Evolutionary conservation across 2,113 vertebrate genomes (phyloP), one percentile per base, ranked within the genome.

Genomic region (Trachemys scripta): DNA sequence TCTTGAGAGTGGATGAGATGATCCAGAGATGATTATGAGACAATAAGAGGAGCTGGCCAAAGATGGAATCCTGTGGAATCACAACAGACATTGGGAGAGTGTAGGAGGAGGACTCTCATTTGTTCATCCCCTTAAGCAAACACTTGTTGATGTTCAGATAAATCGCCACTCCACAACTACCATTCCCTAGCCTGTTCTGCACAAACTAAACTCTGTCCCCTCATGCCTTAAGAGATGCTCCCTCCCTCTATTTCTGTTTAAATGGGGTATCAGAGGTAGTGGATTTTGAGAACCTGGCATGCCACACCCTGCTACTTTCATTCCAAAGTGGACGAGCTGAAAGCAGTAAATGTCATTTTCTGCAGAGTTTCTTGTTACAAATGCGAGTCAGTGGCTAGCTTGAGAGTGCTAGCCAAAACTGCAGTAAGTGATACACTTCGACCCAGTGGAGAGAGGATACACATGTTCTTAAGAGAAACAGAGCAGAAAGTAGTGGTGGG

Each of bases 141-240:
- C 53, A 1, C 78, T 88, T 87, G 56, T 91, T 82, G 93, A 8
- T 62, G 27, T 93, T 96, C 85, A 84, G 29, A 27, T 93, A 65
- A 19, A 2, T 3, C 35, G 65, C 62, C 38, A 75, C 78, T 90
- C 90, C 85, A 80, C 75, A 93, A 45, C 79, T 85, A 51, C 90
- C 22, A 20, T 92, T 96, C 94, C 57, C 83, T 91, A 82, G 49
- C 75, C 82, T 80, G 75, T 88, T 88, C 38, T 29, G 56, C 35
- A 24, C 20, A 49, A 62, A 84, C 94, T 78, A 88, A 62, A 20
- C 93, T 69, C 79, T 2, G 13, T 92, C 72, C 17, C 17, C 76
- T 75, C 0, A 0, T 22, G 35, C 42, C 75, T 50, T 83, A 54
- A 59, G 65, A 89, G 84, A 76, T 83, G 29, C 38, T 95, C 29